Percentiles rank a stretch among this genome's conserved stretches.
phyloP scores from a whole-genome alignment of 1,140 invertebrate genomes.

The Sesamia nonagrioides region DNA sequence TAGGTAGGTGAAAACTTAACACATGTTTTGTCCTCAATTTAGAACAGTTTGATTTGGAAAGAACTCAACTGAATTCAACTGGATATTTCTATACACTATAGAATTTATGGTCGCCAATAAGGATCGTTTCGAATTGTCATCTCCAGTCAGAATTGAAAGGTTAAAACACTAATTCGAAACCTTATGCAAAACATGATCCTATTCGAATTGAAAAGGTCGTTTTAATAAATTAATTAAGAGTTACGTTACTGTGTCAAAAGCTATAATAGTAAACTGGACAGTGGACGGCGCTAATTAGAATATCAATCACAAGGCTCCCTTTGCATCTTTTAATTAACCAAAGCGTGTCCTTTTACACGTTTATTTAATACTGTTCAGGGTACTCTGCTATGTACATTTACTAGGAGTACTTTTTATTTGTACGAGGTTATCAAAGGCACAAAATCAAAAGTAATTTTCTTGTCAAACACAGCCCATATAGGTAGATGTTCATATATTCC shows the following conservation, averaged over 20 bases:
- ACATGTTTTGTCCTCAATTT: too few relatives aligned
- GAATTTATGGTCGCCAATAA: background rate
- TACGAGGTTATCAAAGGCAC: too few relatives aligned
- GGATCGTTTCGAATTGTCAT: background rate
- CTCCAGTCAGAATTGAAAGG: background rate
- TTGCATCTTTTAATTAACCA: constrained; percentile 48
- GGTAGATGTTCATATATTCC: too few relatives aligned
- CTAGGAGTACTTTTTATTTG: too few relatives aligned
- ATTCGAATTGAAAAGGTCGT: constrained; percentile 44
- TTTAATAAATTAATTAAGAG: constrained; percentile 38
- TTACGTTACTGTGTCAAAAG: constrained; percentile 37
- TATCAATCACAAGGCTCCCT: constrained; percentile 53
- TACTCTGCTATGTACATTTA: background rate
- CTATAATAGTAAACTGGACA: constrained; percentile 4
- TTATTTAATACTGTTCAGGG: constrained; percentile 20
- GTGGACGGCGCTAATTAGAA: constrained; percentile 48
- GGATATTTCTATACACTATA: background rate
- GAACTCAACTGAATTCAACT: background rate
- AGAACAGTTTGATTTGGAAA: too few relatives aligned
- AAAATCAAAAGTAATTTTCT: background rate
- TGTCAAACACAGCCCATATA: background rate
- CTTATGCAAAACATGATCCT: constrained; percentile 32
- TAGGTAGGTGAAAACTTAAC: too few relatives aligned
- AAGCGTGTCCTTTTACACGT: constrained; percentile 39
- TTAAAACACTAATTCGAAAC: constrained; percentile 23